Percentiles rank a stretch among this genome's conserved stretches.
phyloP scores from a whole-genome alignment of 1,140 invertebrate genomes.

The Magallana angulata region DNA sequence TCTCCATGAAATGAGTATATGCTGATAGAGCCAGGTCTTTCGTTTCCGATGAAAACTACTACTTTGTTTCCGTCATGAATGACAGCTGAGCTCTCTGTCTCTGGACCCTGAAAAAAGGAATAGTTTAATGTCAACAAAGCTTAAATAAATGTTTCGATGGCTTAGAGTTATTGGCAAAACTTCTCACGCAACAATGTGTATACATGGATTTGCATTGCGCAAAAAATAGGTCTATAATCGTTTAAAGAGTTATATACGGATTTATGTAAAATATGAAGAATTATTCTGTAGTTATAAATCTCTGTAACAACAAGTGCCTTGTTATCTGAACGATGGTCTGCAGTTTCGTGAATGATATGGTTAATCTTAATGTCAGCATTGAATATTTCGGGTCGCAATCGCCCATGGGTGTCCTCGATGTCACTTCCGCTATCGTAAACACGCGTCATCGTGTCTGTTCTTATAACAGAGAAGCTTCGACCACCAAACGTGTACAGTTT shows the following conservation, averaged over 20 bases:
- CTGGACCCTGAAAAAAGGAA: constrained; percentile 39
- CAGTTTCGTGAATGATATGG: constrained; percentile 3
- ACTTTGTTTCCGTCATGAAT: constrained; percentile 22
- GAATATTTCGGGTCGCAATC: constrained; percentile 19
- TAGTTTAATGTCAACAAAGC: too few species aligned
- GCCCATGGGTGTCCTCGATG: constrained; percentile 28
- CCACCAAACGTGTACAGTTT: constrained; percentile 49
- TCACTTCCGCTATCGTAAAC: constrained; percentile 52
- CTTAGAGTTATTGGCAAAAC: too few species aligned
- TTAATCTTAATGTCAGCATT: constrained; percentile 29
- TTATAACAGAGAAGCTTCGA: constrained; percentile 48
- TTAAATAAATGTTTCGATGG: too few species aligned
- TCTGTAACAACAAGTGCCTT: constrained; percentile 29
- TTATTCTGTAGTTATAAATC: too few species aligned
- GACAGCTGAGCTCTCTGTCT: constrained; percentile 47
- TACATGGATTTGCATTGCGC: too few species aligned
- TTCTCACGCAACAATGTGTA: too few species aligned
- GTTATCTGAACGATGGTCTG: constrained; percentile 47
- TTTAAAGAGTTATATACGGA: too few species aligned
- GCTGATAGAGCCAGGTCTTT: constrained; percentile 51
- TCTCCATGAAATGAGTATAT: constrained; percentile 42
- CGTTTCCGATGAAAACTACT: constrained; percentile 49
- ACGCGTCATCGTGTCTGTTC: constrained; percentile 40
- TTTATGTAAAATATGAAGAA: too few species aligned
- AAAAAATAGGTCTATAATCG: too few species aligned